phyloP scores from a whole-genome alignment of 2,888 invertebrate genomes.

The Emmelina monodactyla region DNA sequence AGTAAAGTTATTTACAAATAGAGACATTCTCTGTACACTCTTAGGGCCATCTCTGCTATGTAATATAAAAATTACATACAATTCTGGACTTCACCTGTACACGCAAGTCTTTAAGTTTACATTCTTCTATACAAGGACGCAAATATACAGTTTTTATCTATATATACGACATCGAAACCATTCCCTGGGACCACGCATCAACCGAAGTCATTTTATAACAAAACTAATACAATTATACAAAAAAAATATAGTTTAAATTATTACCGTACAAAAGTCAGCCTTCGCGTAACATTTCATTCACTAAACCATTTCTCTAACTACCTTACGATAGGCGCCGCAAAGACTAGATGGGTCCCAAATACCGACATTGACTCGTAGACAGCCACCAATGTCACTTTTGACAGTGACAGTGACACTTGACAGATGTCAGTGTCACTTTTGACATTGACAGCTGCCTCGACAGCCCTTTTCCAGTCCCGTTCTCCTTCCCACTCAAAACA shows the following conservation, averaged over 20 bases:
- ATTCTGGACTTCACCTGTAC: not conserved
- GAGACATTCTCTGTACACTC: slow-evolving; percentile 19
- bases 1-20: slow-evolving; percentile 32
- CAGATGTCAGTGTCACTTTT: too few species aligned
- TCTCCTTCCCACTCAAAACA: too few species aligned
- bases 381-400: too few species aligned
- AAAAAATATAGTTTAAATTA: slow-evolving; percentile 22
- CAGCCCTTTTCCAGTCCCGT: too few species aligned
- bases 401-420: too few species aligned
- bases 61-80: slow-evolving; percentile 1
- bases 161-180: too few species aligned
- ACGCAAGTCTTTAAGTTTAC: not conserved
- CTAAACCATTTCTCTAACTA: slow-evolving; percentile 34
- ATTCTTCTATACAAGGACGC: not conserved
- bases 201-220: slow-evolving; percentile 10
- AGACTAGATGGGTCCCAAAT: too few species aligned
- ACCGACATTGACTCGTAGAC: too few species aligned
- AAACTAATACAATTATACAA: slow-evolving; percentile 11
- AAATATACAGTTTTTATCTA: too few species aligned
- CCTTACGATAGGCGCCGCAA: slow-evolving; percentile 17
- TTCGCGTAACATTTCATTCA: slow-evolving; percentile 35
- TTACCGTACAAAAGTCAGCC: slow-evolving; percentile 45
- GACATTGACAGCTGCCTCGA: too few species aligned
- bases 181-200: not conserved
- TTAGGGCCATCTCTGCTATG: slow-evolving; percentile 11